phyloP scores from a whole-genome alignment of 2,113 vertebrate genomes.

The Charina bottae region DNA sequence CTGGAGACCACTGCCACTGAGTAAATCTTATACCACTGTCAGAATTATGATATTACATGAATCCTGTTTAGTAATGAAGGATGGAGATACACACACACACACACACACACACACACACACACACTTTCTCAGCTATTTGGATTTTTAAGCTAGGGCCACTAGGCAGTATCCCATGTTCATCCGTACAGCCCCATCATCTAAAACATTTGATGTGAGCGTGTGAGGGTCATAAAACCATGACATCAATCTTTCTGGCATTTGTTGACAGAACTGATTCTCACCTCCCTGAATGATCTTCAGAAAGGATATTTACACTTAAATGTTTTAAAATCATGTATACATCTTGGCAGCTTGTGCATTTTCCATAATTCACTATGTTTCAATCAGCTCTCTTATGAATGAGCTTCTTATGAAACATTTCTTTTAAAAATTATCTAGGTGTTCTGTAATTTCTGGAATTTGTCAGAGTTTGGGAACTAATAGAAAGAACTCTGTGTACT shows the following conservation, averaged over 20 bases:
- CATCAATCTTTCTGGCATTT: background rate
- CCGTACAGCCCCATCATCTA: too few relatives aligned
- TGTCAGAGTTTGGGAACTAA: too few relatives aligned
- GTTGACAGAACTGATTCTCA: background rate
- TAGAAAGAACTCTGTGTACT: too few relatives aligned
- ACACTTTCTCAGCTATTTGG: slow-evolving; percentile 15
- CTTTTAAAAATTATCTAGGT: too few relatives aligned
- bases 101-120: background rate
- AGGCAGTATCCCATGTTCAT: background rate
- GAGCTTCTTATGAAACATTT: too few relatives aligned
- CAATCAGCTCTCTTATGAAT: background rate
- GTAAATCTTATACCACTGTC: slow-evolving; percentile 45
- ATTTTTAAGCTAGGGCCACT: background rate
- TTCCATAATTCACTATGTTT: background rate
- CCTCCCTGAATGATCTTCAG: background rate
- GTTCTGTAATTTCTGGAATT: too few relatives aligned
- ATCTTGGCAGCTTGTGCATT: background rate
- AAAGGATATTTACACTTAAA: background rate
- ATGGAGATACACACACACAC: slow-evolving; percentile 20
- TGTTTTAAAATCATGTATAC: too few relatives aligned
- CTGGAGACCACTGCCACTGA: slow-evolving; percentile 11
- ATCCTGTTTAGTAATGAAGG: slow-evolving; percentile 49
- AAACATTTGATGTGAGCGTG: background rate
- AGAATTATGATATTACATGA: slow-evolving; percentile 30
- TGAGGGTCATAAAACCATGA: background rate